Evolutionary conservation across 2,888 invertebrate species (phyloP).

Genomic region (Anodontia alba): DNA sequence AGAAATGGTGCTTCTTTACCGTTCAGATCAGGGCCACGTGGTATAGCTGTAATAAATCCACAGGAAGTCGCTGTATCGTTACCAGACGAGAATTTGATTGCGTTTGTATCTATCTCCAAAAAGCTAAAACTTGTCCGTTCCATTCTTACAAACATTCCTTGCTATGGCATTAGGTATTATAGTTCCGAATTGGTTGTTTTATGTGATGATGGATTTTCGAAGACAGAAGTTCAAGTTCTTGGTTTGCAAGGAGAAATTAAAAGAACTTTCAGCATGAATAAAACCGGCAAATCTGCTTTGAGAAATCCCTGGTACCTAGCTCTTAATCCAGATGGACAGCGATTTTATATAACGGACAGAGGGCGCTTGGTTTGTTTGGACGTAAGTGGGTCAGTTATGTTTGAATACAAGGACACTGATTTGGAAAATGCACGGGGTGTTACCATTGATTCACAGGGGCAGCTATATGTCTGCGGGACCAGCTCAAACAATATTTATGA

Average conservation of each 20-base stretch:
- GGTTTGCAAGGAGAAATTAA: slow-evolving; percentile 46
- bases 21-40: slow-evolving; percentile 51
- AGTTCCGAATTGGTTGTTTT: slow-evolving; percentile 48
- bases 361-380: slow-evolving; percentile 50
- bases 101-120: slow-evolving; percentile 44
- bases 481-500: slow-evolving; percentile 52
- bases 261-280: slow-evolving; percentile 45
- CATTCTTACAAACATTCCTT: slow-evolving; percentile 51
- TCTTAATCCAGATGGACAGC: slow-evolving; percentile 55
- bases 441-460: slow-evolving; percentile 44
- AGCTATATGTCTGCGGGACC: slow-evolving; percentile 55
- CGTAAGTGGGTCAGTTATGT: slow-evolving; percentile 38
- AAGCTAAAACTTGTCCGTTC: slow-evolving; percentile 43
- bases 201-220: slow-evolving; percentile 58
- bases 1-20: slow-evolving; percentile 29
- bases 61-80: slow-evolving; percentile 57
- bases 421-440: slow-evolving; percentile 51
- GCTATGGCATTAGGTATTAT: slow-evolving; percentile 49
- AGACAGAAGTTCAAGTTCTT: slow-evolving; percentile 41
- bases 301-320: slow-evolving; percentile 54
- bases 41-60: slow-evolving; percentile 43
- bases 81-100: slow-evolving; percentile 60
- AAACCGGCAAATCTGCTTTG: slow-evolving; percentile 34
- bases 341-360: slow-evolving; percentile 51
- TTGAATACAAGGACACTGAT: slow-evolving; percentile 44